A percentile compares a stretch with the other conserved stretches of the same genome.
These are phyloP conservation scores for Buphagus erythrorhynchus DNA, from an alignment of 2,797 vertebrate species.

Conservation along the genomic window DNA sequence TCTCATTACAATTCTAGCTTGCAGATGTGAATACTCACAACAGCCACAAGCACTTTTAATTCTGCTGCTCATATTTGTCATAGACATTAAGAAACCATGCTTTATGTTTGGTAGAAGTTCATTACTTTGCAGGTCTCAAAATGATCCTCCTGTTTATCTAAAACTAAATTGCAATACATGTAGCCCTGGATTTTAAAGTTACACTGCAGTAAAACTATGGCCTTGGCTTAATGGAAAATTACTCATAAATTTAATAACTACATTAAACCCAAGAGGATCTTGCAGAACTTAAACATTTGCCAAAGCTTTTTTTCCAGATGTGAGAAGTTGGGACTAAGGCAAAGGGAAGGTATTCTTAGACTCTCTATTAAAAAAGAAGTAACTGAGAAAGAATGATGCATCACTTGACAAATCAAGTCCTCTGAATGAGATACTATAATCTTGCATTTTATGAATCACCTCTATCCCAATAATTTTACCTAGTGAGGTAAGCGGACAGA, in stretches of 20 bases:
- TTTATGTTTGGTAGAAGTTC: background rate
- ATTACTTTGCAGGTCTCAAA: background rate
- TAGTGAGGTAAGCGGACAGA: background rate
- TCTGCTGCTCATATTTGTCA: background rate
- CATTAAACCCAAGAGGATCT: slow-evolving; percentile 41
- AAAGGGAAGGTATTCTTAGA: background rate
- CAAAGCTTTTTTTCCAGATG: slow-evolving; percentile 51
- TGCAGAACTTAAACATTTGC: slow-evolving; percentile 21
- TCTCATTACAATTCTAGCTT: background rate
- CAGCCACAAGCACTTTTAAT: background rate
- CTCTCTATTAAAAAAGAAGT: background rate
- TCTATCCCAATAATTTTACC: background rate
- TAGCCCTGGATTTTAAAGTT: slow-evolving; percentile 1
- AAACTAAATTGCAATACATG: background rate
- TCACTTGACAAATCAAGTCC: background rate
- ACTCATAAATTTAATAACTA: slow-evolving; percentile 40
- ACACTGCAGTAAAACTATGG: background rate
- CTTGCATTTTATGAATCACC: background rate
- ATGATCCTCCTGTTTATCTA: background rate
- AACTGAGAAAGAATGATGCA: background rate
- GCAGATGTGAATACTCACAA: background rate
- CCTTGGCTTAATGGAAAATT: slow-evolving; percentile 39
- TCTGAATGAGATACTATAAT: background rate
- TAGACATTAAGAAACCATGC: background rate
- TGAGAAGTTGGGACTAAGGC: background rate